phyloP scores from a whole-genome alignment of 2,113 vertebrate genomes.

The Pachycephala philippinensis region DNA sequence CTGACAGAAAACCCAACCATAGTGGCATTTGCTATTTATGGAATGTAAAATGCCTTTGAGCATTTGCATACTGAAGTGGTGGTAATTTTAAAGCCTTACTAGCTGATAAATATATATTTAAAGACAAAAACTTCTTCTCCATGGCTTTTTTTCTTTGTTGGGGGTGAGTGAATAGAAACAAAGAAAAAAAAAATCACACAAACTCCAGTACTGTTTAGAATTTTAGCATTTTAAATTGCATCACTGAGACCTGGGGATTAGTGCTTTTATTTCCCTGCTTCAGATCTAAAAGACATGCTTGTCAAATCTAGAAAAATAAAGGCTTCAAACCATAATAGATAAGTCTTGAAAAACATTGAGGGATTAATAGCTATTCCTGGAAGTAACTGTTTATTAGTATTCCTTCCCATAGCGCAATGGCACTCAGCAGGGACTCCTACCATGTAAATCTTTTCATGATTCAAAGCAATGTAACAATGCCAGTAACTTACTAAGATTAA shows the following conservation, averaged over 20 bases:
- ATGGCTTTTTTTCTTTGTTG: neutral
- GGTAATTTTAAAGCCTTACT: neutral
- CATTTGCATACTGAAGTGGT: neutral
- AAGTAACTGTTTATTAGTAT: slow-evolving; percentile 13
- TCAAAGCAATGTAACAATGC: neutral
- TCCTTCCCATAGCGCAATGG: neutral
- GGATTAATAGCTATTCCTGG: neutral
- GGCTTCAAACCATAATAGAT: neutral
- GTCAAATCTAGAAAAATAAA: neutral
- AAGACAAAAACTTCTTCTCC: neutral
- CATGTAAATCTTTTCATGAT: neutral
- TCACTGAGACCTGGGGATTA: neutral
- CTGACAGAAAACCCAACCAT: neutral
- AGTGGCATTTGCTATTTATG: neutral
- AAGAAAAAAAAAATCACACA: neutral
- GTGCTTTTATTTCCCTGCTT: neutral
- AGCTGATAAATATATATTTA: neutral
- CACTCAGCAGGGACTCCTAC: neutral
- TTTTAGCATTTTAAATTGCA: neutral
- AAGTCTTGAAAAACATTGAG: neutral
- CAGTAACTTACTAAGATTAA: neutral
- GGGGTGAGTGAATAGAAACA: neutral
- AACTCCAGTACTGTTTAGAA: neutral
- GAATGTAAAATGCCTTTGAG: neutral
- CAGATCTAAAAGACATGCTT: neutral